Base-by-base conservation (phyloP, 1,140 invertebrate species). In the Solen grandis region DNA sequence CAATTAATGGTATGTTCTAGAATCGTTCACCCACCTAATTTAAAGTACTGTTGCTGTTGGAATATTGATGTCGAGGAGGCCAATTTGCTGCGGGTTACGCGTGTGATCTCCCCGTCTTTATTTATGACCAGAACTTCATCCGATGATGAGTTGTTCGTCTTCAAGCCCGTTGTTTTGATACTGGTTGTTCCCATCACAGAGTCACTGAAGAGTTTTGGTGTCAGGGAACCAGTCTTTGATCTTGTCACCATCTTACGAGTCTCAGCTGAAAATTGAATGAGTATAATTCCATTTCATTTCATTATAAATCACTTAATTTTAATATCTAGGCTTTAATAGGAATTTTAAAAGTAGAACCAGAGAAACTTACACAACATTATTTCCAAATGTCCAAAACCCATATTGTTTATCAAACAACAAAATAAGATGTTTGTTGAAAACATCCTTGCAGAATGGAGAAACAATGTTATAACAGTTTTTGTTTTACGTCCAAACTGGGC, bases 21-120 rank as follows among this genome's bases (percentile, higher is more conserved):
- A n/a, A n/a, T n/a, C n/a, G n/a, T n/a, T n/a, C n/a, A n/a, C 90
- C 83, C 8, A 91, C 90, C 89, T 25, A 91, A 72, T 84, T 88
- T 89, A 65, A 87, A 90, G 66, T 87, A 88, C 54, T 82, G 81
- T 27, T 83, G 84, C 27, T 84, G 83, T 36, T 57, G 85, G 55
- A 74, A 66, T 8, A 82, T 77, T n/a, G 83, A 83, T 22, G 83
- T 66, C 31, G 84, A 60, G 1, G 85, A 73, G 50, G 95, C 95
- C 0, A 95, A 95, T 92, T 96, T 97, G 69, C 96, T 94, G 50
- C 96, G 92, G 2, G 96, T 97, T 27, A 97, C 92, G 74, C 96
- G 93, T 5, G 90, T 91, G 22, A 92, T 90, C 65, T 92, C 90
- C 16, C 91, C 88, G 93, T 93, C 93, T 73, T 93, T 91, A 77